These are phyloP conservation scores for Noctua pronuba DNA, from an alignment of 2,888 invertebrate species.

Conservation along the genomic window DNA sequence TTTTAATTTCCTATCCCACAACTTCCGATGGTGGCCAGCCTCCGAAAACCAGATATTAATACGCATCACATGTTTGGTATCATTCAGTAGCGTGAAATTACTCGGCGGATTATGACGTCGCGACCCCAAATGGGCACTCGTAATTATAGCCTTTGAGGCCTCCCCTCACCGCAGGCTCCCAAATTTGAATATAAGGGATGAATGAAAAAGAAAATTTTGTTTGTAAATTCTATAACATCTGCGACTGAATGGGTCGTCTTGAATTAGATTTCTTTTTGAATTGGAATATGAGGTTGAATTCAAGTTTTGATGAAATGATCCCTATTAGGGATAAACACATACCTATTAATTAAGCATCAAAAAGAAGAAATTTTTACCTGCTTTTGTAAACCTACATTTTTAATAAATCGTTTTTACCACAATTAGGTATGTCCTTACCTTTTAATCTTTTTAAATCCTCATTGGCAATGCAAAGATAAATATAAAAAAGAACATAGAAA, in stretches of 20 bases:
- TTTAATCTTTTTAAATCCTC: background rate
- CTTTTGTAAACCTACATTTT: background rate
- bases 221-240: conserved; percentile 76
- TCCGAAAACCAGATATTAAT: conserved; percentile 51
- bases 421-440: background rate
- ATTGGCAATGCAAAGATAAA: conserved; percentile 4
- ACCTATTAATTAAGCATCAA: background rate
- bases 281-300: conserved; percentile 24
- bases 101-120: conserved; percentile 64
- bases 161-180: conserved; percentile 66
- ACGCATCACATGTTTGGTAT: conserved; percentile 57
- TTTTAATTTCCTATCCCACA: conserved; percentile 24
- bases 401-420: background rate
- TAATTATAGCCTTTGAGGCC: conserved; percentile 81
- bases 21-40: conserved; percentile 9
- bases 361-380: background rate
- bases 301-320: conserved; percentile 28
- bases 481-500: conserved; percentile 15
- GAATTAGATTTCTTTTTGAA: conserved; percentile 36
- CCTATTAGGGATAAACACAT: conserved; percentile 10
- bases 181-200: conserved; percentile 72
- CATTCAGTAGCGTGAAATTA: conserved; percentile 63
- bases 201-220: conserved; percentile 71
- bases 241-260: conserved; percentile 65
- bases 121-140: conserved; percentile 61